Percentiles rank a stretch among this genome's conserved stretches.
Evolutionary conservation across 1,140 invertebrate species (phyloP).

Genomic region (Hylyphantes graminicola): DNA sequence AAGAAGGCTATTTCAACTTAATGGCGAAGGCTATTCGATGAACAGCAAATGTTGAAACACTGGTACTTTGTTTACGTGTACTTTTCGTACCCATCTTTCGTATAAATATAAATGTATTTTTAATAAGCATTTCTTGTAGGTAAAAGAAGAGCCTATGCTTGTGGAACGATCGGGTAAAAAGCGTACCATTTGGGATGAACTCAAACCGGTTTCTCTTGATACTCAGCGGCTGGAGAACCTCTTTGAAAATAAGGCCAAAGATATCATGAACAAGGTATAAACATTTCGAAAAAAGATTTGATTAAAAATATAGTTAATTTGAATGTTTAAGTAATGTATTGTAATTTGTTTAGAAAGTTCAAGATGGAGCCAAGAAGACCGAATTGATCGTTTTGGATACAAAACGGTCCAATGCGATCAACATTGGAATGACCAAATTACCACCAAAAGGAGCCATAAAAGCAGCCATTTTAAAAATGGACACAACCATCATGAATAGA

Average conservation of each 20-base stretch:
- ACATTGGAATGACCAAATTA: constrained; percentile 98
- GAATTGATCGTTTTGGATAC: constrained; percentile 96
- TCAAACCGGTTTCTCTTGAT: constrained; percentile 86
- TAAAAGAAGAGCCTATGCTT: constrained; percentile 77
- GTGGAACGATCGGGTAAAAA: constrained; percentile 72
- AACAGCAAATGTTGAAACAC: too few species aligned
- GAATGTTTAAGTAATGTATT: background rate
- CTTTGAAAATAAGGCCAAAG: constrained; percentile 96
- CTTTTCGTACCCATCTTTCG: too few species aligned
- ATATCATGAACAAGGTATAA: constrained; percentile 68
- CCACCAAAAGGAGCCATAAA: constrained; percentile 96
- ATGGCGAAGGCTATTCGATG: too few species aligned
- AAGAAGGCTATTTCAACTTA: too few species aligned
- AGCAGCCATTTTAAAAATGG: constrained; percentile 99
- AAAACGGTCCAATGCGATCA: constrained; percentile 98
- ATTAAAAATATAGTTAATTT: background rate
- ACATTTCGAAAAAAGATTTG: too few species aligned
- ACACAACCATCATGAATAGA: constrained; percentile 96
- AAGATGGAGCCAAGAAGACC: constrained; percentile 88
- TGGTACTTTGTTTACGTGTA: too few species aligned
- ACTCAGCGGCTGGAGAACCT: constrained; percentile 94
- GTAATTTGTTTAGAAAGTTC: constrained; percentile 64
- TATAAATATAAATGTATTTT: too few species aligned
- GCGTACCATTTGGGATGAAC: constrained; percentile 94
- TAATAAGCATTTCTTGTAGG: background rate